Evolutionary conservation across 2,888 invertebrate species (phyloP), one percentile per base, ranked within the genome.

Genomic region (Punctoribates punctum): DNA sequence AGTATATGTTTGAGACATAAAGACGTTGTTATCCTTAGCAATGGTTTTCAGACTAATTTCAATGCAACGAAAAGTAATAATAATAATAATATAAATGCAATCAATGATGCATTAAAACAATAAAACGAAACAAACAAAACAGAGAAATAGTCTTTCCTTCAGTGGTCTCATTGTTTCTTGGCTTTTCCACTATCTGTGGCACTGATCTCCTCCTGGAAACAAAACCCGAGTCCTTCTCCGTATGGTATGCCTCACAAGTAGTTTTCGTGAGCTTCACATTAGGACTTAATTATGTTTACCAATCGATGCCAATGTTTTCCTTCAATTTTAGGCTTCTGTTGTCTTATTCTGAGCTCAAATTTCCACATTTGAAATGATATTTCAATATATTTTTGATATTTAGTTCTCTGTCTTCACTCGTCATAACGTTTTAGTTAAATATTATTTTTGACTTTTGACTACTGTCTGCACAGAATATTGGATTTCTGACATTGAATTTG

Each of bases 221-320:
- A 48, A 15, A 48, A 4, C 48, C 20, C 3, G 9, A 13, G 1
- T 17, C 25, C 23, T 20, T 23, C 25, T 57, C 23, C 57, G 9
- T 9, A 13, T 25, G 57, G 11, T 20, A 6, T 54, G 54, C 65
- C 65, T 27, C 65, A 65, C 65, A 65, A 65, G 65, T 65, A 6
- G 65, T 65, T 65, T 60, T 27, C 65, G 65, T 65, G 65, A 65
- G 65, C 34, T 65, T 29, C 17, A 29, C 34, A 65, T 65, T 65
- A 65, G 65, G 60, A 11, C 65, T 65, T 65, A 65, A 65, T 65
- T 65, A 34, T 65, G 23, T 25, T 57, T 20, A 57, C 48, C n/a
- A n/a, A n/a, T n/a, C n/a, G n/a, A n/a, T n/a, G n/a, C n/a, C n/a
- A n/a, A n/a, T n/a, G n/a, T n/a, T n/a, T n/a, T n/a, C n/a, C n/a